Conservation (phyloP, 2,113 vertebrate genomes). For the Serilophus lunatus region DNA sequence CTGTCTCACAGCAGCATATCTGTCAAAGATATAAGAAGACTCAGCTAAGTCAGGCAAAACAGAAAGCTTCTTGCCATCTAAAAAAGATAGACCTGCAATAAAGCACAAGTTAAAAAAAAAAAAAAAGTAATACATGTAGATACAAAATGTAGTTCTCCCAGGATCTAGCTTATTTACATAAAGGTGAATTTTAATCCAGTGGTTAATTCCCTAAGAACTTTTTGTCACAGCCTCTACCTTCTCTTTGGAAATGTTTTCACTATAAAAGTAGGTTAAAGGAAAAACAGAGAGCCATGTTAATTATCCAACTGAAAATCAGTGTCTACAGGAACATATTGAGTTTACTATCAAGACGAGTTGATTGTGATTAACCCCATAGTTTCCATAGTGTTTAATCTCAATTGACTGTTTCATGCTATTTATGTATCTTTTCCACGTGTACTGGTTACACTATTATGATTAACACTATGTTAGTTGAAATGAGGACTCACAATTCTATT, state of each 20-base stretch:
- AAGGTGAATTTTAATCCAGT: conserved; percentile 52
- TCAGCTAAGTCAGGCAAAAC: conserved; percentile 5
- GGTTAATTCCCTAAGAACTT: conserved; percentile 8
- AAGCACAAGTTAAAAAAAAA: neutral
- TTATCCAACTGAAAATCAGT: neutral
- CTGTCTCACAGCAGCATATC: neutral
- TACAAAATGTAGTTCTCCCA: neutral
- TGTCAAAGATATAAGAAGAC: neutral
- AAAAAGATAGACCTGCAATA: neutral
- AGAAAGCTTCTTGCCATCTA: neutral
- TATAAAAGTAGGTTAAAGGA: conserved; percentile 19
- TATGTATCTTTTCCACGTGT: neutral
- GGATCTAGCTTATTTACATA: neutral
- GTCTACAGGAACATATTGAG: conserved; percentile 1
- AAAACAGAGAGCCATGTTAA: neutral
- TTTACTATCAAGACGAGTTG: neutral
- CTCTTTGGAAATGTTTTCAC: conserved; percentile 3
- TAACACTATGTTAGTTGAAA: neutral
- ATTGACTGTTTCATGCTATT: neutral
- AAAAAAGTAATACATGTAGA: neutral
- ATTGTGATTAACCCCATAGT: neutral
- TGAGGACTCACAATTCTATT: neutral
- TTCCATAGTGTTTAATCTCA: neutral
- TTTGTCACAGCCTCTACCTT: neutral
- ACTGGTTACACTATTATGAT: neutral